These are phyloP conservation scores for Gasterosteus aculeatus DNA, from an alignment of 2,113 vertebrate species.

Conservation along the genomic window DNA sequence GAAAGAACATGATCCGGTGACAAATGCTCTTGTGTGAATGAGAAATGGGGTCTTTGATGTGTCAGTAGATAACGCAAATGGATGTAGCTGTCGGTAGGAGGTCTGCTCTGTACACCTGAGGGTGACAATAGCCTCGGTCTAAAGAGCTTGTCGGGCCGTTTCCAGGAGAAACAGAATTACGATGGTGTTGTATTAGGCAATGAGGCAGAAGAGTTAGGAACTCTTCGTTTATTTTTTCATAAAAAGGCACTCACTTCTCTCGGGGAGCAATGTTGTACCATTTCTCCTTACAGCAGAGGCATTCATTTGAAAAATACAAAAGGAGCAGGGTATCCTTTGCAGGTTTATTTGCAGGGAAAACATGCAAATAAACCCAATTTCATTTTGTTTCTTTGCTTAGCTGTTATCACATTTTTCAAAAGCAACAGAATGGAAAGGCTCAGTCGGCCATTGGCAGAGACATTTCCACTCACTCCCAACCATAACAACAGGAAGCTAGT, in stretches of 20 bases:
- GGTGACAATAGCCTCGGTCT: slow-evolving; percentile 42
- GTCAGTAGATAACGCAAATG: slow-evolving; percentile 56
- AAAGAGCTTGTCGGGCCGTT: slow-evolving; percentile 23
- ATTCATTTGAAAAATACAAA: background rate
- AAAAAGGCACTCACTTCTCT: background rate
- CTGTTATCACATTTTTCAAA: background rate
- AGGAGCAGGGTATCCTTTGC: background rate
- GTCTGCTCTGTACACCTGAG: slow-evolving; percentile 33
- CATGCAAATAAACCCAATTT: background rate
- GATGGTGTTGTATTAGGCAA: background rate
- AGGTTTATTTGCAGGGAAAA: background rate
- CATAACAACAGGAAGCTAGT: background rate
- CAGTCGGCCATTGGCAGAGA: background rate
- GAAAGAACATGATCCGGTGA: slow-evolving; percentile 58
- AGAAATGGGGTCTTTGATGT: slow-evolving; percentile 51
- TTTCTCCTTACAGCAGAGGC: background rate
- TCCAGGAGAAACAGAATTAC: slow-evolving; percentile 18
- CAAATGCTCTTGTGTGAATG: slow-evolving; percentile 48
- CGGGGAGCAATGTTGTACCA: background rate
- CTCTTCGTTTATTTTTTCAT: slow-evolving; percentile 10
- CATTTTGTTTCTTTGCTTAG: background rate
- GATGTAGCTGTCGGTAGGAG: slow-evolving; percentile 40
- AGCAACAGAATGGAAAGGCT: background rate
- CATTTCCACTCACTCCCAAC: slow-evolving; percentile 11
- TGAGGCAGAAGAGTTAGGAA: slow-evolving; percentile 3